These are phyloP conservation scores for Dendroctonus ponderosae DNA, from an alignment of 1,140 invertebrate species.

Conservation along the genomic window DNA sequence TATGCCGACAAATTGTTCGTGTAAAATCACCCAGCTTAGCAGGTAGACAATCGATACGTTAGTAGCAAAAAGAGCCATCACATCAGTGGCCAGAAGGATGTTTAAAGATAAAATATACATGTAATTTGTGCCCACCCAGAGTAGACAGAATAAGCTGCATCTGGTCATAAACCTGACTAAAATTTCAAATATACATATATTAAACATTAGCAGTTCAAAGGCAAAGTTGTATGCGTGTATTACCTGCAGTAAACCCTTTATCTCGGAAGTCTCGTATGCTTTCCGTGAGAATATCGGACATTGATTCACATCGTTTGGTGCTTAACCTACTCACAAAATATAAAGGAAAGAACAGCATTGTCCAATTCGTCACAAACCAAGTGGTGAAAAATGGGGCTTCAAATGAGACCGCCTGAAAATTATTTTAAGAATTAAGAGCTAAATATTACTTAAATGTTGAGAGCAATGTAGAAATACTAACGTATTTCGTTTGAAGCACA, in stretches of 20 bases:
- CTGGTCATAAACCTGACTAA: conserved; percentile 79
- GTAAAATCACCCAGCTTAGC: conserved; percentile 92
- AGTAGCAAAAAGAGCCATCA: conserved; percentile 88
- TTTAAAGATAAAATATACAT: conserved; percentile 84
- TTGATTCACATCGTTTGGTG: conserved; percentile 70
- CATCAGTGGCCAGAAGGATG: conserved; percentile 85
- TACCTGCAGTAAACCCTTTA: conserved; percentile 82
- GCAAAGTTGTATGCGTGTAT: conserved; percentile 14
- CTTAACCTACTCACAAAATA: conserved; percentile 74
- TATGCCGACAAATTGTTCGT: conserved; percentile 94
- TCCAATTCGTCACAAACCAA: conserved; percentile 94
- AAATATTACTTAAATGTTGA: conserved; percentile 1
- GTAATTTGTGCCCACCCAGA: conserved; percentile 92
- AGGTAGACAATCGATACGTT: conserved; percentile 92
- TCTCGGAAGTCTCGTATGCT: conserved; percentile 81
- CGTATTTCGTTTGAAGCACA: conserved; percentile 53
- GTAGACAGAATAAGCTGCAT: conserved; percentile 81
- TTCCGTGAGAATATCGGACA: conserved; percentile 72
- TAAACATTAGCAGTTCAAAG: background rate
- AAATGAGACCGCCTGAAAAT: conserved; percentile 63
- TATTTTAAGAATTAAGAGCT: conserved; percentile 8
- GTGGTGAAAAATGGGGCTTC: conserved; percentile 92
- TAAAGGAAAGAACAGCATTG: conserved; percentile 85
- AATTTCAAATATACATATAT: conserved; percentile 15
- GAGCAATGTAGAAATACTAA: conserved; percentile 37